Conservation (phyloP, 2,797 vertebrate genomes). For the Chrysocyon brachyurus region DNA sequence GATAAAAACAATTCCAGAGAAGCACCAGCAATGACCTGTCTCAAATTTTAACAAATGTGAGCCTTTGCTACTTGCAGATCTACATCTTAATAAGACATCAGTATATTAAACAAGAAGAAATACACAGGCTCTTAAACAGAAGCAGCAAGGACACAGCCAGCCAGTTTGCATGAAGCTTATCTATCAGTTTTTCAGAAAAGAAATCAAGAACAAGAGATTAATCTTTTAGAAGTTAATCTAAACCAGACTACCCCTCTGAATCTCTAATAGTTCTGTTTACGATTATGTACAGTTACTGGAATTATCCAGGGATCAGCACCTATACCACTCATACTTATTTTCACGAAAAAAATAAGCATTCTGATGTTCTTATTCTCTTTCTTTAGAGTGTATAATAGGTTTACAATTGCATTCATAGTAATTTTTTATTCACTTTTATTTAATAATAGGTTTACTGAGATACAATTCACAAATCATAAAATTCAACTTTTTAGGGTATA, state of each 20-base stretch:
- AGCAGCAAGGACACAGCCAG: not conserved
- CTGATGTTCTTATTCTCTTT: not conserved
- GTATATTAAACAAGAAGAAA: not conserved
- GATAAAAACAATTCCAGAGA: not conserved
- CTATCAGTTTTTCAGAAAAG: not conserved
- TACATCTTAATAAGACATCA: not conserved
- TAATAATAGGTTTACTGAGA: not conserved
- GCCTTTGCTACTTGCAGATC: slow-evolving; percentile 9
- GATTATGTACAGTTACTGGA: not conserved
- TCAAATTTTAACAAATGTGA: slow-evolving; percentile 47
- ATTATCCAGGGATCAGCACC: not conserved
- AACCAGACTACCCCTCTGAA: not conserved
- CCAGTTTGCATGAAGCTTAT: not conserved
- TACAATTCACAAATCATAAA: not conserved
- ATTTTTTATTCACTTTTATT: not conserved
- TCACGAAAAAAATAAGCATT: slow-evolving; percentile 7
- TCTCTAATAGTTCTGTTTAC: slow-evolving; percentile 28
- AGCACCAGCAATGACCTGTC: not conserved
- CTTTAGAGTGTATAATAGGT: not conserved
- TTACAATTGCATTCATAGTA: not conserved
- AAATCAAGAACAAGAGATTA: not conserved
- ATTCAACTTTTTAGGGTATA: not conserved
- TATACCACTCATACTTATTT: not conserved
- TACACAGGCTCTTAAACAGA: not conserved
- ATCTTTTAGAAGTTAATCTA: slow-evolving; percentile 39